Conservation (phyloP, 2,797 vertebrate genomes). For the Columba guinea region DNA sequence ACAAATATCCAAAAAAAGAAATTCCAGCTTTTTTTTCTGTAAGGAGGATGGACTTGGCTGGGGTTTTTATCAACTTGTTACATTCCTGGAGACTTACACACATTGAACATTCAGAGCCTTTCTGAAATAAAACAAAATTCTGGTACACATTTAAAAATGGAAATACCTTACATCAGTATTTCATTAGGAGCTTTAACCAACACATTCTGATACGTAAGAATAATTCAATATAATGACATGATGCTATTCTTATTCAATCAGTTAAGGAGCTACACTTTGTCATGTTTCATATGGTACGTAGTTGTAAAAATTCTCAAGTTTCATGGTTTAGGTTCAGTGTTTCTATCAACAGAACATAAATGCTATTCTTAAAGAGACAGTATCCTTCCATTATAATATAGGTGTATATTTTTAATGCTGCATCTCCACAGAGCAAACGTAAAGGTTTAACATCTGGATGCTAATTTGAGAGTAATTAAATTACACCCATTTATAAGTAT, state of each 20-base stretch:
- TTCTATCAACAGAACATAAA: constrained; percentile 58
- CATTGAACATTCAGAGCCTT: constrained; percentile 79
- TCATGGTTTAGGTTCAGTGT: constrained; percentile 2
- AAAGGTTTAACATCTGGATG: background rate
- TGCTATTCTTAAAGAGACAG: constrained; percentile 70
- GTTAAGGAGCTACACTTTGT: background rate
- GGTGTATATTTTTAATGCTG: background rate
- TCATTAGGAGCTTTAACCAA: constrained; percentile 65
- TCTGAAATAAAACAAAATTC: constrained; percentile 80
- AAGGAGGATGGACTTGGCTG: constrained; percentile 83
- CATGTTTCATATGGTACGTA: background rate
- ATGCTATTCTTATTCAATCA: constrained; percentile 72
- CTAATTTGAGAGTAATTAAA: background rate
- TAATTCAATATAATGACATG: constrained; percentile 66
- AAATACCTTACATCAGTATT: constrained; percentile 73
- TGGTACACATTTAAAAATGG: constrained; percentile 79
- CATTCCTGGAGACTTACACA: constrained; percentile 81
- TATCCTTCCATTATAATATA: constrained; percentile 64
- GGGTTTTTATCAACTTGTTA: constrained; percentile 85
- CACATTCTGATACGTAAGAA: constrained; percentile 57
- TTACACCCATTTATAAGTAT: background rate
- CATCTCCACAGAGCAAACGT: background rate
- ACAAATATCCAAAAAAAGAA: constrained; percentile 93
- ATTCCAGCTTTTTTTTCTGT: constrained; percentile 82
- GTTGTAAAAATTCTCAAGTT: constrained; percentile 19